Evolutionary conservation across 2,797 vertebrate species (phyloP), one percentile per base, ranked within the genome.

Genomic region (Amazona ochrocephala): DNA sequence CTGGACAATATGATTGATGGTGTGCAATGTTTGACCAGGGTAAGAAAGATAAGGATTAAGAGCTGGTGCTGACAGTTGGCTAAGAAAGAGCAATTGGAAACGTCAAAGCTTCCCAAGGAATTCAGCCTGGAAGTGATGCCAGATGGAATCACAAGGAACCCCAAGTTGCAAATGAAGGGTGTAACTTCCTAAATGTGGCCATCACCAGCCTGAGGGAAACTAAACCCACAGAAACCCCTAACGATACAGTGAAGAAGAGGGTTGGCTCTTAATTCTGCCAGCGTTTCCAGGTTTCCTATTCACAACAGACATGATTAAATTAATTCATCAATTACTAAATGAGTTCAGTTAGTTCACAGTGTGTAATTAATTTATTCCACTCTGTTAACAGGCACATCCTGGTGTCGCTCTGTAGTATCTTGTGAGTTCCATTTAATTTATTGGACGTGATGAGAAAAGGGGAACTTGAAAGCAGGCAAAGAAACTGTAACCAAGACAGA

Each of bases 321-420:
- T 91, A 95, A 94, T 94, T 91, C 42, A 85, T 74, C 80, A 82
- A 95, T 93, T 86, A 93, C 77, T 56, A 86, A 91, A 90, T 86
- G 75, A 94, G 88, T 82, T 95, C 94, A 76, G 61, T 76, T 84
- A 86, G 83, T 74, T 95, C 90, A 79, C 9, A 14, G 90, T 2
- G 0, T 27, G 78, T 32, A 90, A 89, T 89, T 95, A 32, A 84
- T 94, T 91, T 74, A 89, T 70, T 75, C 61, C 37, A 65, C 72
- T 71, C 76, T 50, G 44, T 51, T 93, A 92, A 87, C 81, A 84
- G 75, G 47, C 56, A 74, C 54, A 66, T 86, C 77, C 83, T 81
- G 54, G 47, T 42, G 67, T 37, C 45, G 66, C 61, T 92, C 60
- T 11, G 41, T 22, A 82, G 2, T 50, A 71, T 32, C 95, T 45